Conservation (phyloP, 2,888 invertebrate genomes). For the Ommatoiulus sabulosus region DNA sequence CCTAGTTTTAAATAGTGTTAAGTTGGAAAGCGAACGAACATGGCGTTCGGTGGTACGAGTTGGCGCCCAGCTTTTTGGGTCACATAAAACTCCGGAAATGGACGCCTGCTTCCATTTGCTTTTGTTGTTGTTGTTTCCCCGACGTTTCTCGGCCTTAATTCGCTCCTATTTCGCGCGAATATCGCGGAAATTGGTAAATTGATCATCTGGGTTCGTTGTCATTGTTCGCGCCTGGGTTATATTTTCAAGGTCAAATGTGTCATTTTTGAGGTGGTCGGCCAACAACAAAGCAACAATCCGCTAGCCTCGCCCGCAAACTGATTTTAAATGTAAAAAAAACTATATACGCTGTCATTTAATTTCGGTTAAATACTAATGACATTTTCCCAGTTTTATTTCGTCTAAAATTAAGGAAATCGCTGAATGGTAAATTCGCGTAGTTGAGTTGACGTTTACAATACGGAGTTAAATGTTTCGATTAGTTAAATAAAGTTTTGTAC, state of each 20-base stretch:
- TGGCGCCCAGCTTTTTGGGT: constrained; percentile 46
- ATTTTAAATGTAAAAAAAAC: constrained; percentile 42
- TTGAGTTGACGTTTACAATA: too few species aligned
- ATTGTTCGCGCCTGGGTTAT: background rate
- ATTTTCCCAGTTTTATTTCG: too few species aligned
- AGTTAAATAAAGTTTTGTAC: too few species aligned
- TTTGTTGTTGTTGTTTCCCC: constrained; percentile 38
- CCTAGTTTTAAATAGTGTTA: background rate
- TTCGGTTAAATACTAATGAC: background rate
- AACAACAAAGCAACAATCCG: constrained; percentile 19
- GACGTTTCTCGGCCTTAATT: constrained; percentile 12
- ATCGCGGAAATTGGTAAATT: background rate
- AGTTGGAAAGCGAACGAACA: background rate
- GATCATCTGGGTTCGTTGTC: background rate
- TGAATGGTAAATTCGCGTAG: too few species aligned
- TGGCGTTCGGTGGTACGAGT: constrained; percentile 25
- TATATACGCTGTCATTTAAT: background rate
- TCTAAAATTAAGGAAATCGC: too few species aligned
- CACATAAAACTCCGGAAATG: constrained; percentile 59
- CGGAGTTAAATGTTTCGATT: too few species aligned
- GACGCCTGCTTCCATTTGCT: constrained; percentile 59
- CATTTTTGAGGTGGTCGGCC: constrained; percentile 41
- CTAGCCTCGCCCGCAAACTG: background rate
- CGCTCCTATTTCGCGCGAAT: background rate
- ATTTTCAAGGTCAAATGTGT: constrained; percentile 56